Evolutionary conservation across 2,888 invertebrate species (phyloP).

Genomic region (Dinocampus coccinellae): DNA sequence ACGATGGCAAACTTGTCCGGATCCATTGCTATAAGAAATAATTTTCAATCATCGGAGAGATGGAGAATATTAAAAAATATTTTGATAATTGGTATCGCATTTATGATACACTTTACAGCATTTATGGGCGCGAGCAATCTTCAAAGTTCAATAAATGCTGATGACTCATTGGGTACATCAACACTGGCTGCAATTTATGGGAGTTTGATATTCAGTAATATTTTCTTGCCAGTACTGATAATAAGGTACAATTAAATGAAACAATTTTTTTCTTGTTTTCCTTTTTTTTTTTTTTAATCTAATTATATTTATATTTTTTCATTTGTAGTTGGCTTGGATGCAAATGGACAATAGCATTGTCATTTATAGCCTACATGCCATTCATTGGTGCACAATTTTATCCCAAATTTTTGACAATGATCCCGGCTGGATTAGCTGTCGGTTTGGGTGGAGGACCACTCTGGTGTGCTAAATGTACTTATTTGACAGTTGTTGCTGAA

Average conservation of each 20-base stretch:
- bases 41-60: constrained; percentile 73
- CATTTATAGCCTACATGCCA: constrained; percentile 90
- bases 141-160: constrained; percentile 88
- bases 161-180: constrained; percentile 85
- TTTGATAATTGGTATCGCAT: constrained; percentile 86
- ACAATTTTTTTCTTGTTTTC: no score
- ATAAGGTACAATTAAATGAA: constrained; percentile 79
- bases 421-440: constrained; percentile 86
- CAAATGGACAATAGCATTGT: constrained; percentile 89
- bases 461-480: constrained; percentile 97
- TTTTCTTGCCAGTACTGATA: constrained; percentile 87
- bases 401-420: constrained; percentile 85
- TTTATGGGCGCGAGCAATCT: constrained; percentile 88
- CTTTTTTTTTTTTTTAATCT: no score
- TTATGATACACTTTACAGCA: constrained; percentile 93
- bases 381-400: constrained; percentile 93
- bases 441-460: constrained; percentile 93
- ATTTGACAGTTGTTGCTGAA: constrained; percentile 86
- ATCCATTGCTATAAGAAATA: constrained; percentile 37
- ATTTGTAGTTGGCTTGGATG: constrained; percentile 84
- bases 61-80: constrained; percentile 88
- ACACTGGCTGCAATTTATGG: constrained; percentile 90
- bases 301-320: no score
- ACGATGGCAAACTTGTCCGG: constrained; percentile 48
- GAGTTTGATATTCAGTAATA: constrained; percentile 89